These are phyloP conservation scores for Catajapyx aquilonaris DNA, from an alignment of 1,140 invertebrate species.

Conservation along the genomic window DNA sequence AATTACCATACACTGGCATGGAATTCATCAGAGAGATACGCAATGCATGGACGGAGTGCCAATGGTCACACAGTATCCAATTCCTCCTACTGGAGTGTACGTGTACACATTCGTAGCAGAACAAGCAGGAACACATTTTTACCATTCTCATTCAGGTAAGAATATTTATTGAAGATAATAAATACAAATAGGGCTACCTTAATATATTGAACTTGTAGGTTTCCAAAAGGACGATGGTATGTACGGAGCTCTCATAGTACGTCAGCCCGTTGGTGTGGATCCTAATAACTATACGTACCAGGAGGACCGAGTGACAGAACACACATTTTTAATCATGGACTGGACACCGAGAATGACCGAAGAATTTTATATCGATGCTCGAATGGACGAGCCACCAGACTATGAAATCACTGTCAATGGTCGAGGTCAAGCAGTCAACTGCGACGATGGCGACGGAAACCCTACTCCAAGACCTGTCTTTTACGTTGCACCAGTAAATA, in stretches of 20 bases:
- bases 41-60: conserved; percentile 9
- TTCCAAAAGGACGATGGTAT: conserved; percentile 22
- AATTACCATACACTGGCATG: conserved; percentile 11
- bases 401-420: no score
- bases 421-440: no score
- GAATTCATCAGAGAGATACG: conserved; percentile 6
- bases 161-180: conserved; percentile 1
- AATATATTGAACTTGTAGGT: conserved; percentile 10
- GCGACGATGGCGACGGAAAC: no score
- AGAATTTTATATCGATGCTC: no score
- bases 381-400: no score
- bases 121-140: conserved; percentile 31
- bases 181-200: not conserved
- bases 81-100: conserved; percentile 5
- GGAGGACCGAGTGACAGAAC: conserved; percentile 18
- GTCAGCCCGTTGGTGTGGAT: conserved; percentile 14
- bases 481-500: no score
- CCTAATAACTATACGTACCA: conserved; percentile 16
- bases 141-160: conserved; percentile 33
- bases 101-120: conserved; percentile 22
- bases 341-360: no score
- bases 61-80: conserved; percentile 7
- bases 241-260: conserved; percentile 19
- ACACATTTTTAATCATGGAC: conserved; percentile 18
- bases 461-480: no score